These are phyloP conservation scores for Metalampra italica DNA, from an alignment of 2,888 invertebrate genomes.

Conservation along the genomic window DNA sequence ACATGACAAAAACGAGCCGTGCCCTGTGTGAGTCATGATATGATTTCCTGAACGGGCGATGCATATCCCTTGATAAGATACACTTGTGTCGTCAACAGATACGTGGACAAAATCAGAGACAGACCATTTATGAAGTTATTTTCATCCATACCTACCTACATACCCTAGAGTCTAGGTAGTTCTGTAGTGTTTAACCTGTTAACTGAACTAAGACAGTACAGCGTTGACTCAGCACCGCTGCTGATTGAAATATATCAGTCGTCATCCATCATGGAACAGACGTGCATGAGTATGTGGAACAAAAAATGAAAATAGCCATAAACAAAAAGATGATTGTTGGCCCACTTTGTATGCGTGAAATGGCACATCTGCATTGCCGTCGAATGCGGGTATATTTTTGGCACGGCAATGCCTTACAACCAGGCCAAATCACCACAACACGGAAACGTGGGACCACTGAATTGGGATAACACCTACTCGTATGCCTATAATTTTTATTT, in stretches of 20 bases:
- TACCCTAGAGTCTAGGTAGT: too few relatives aligned
- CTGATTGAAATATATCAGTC: too few relatives aligned
- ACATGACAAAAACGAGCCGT: not conserved
- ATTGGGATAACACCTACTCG: slow-evolving; percentile 1
- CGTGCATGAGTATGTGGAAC: too few relatives aligned
- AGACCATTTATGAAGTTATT: too few relatives aligned
- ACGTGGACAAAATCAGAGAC: too few relatives aligned
- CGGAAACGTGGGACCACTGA: slow-evolving; percentile 12
- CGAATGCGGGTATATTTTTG: slow-evolving; percentile 56
- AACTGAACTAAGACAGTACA: too few relatives aligned
- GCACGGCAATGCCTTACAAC: slow-evolving; percentile 45
- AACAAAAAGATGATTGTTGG: slow-evolving; percentile 14
- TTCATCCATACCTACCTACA: too few relatives aligned
- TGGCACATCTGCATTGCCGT: slow-evolving; percentile 68
- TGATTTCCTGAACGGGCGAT: not conserved
- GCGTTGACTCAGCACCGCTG: too few relatives aligned
- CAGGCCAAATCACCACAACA: slow-evolving; percentile 33
- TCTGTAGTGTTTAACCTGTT: too few relatives aligned
- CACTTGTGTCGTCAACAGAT: not conserved
- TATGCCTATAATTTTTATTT: not conserved
- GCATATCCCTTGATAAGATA: not conserved
- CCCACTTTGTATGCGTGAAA: slow-evolving; percentile 58
- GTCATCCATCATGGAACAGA: too few relatives aligned
- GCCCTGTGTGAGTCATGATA: not conserved
- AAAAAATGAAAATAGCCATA: too few relatives aligned